phyloP scores from a whole-genome alignment of 2,888 invertebrate species.

The Xiphydria camelus region DNA sequence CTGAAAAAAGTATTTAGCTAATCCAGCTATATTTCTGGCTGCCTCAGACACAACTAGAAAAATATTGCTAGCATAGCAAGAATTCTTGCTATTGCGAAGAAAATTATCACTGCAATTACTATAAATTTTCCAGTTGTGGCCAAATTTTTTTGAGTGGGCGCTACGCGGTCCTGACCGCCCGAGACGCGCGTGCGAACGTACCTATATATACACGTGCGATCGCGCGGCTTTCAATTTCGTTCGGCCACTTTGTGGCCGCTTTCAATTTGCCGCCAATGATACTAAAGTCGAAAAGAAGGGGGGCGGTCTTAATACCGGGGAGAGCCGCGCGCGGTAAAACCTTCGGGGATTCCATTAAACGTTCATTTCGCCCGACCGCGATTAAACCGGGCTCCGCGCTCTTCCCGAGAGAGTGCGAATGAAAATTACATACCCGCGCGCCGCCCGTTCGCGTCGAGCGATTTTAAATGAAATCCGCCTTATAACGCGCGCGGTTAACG shows the following conservation, averaged over 20 bases:
- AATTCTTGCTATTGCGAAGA: too few species aligned
- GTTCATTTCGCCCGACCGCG: conserved; percentile 28
- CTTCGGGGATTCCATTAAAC: conserved; percentile 36
- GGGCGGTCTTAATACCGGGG: conserved; percentile 23
- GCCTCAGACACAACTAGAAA: too few species aligned
- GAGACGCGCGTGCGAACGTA: too few species aligned
- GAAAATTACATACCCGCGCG: conserved; percentile 30
- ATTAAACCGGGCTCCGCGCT: conserved; percentile 23
- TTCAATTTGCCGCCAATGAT: conserved; percentile 47
- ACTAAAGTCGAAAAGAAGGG: conserved; percentile 39
- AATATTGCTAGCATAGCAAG: too few species aligned
- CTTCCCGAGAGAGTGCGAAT: conserved; percentile 36
- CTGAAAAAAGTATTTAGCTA: too few species aligned
- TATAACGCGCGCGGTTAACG: conserved; percentile 16
- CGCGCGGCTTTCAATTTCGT: conserved; percentile 35
- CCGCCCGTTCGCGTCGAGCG: conserved; percentile 7
- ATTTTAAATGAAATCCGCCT: conserved; percentile 22
- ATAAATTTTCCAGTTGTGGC: too few species aligned
- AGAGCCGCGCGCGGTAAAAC: conserved; percentile 20
- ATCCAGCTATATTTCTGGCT: too few species aligned
- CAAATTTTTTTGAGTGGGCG: too few species aligned
- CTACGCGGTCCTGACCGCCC: neutral
- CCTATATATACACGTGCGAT: conserved; percentile 23
- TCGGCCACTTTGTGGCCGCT: conserved; percentile 39
- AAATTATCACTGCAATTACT: too few species aligned